These are phyloP conservation scores for Aporrectodea caliginosa DNA, from an alignment of 1,140 invertebrate genomes.

Conservation along the genomic window DNA sequence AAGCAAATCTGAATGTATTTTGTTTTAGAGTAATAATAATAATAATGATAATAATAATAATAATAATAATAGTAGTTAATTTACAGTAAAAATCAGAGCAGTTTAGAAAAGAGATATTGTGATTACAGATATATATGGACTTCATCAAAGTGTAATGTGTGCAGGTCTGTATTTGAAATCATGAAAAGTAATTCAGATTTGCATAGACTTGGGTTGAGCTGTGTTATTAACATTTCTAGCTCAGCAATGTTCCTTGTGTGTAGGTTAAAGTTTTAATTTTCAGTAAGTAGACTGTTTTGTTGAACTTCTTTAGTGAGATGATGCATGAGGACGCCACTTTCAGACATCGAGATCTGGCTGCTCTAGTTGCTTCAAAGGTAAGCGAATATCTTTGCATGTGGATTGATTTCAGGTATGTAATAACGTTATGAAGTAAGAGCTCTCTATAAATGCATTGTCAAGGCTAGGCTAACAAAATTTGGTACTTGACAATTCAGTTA, in stretches of 20 bases:
- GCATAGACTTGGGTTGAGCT: not conserved
- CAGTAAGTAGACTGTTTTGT: conserved; percentile 29
- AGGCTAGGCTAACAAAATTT: too few species aligned
- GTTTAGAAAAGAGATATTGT: conserved; percentile 6
- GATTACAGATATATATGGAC: not conserved
- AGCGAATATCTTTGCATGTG: not conserved
- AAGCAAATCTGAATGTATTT: conserved; percentile 45
- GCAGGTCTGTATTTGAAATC: not conserved
- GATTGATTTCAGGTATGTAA: not conserved
- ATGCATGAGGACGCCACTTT: conserved; percentile 89
- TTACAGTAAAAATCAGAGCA: not conserved
- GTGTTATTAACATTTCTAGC: not conserved
- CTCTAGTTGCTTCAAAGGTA: conserved; percentile 90
- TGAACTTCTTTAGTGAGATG: conserved; percentile 68
- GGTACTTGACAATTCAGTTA: too few species aligned
- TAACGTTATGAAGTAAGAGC: not conserved
- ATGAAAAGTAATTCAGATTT: not conserved
- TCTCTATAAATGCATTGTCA: not conserved
- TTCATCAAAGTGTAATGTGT: not conserved
- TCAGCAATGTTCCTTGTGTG: not conserved
- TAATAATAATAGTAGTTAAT: not conserved
- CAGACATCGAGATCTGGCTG: conserved; percentile 80
- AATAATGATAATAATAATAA: not conserved
- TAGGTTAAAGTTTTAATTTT: conserved; percentile 13
- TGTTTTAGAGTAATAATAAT: not conserved